Evolutionary conservation across 2,888 invertebrate species (phyloP), one percentile per base, ranked within the genome.

Genomic region (Trisateles emortualis): DNA sequence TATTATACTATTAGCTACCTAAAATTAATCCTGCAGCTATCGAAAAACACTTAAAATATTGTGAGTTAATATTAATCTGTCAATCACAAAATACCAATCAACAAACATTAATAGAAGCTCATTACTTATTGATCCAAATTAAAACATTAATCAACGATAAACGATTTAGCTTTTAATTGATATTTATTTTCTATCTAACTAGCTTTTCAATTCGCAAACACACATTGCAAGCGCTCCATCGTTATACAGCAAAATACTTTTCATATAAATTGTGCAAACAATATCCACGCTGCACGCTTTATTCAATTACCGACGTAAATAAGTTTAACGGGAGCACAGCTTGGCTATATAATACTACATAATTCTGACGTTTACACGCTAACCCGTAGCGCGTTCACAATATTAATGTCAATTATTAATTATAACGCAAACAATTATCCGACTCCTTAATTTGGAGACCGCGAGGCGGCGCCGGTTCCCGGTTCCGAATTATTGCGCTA

Each of bases 401-500:
- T 83, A 84, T 84, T 83, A 84, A 86, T 87, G 81, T 80, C 81
- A 83, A 86, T 85, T 87, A 87, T 85, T 86, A 88, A 89, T 89
- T 87, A 87, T 81, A 86, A 82, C 74, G 78, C 84, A 87, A 88
- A 88, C 87, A 88, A 87, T 90, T 88, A 88, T 83, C 77, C 79
- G 74, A 73, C 78, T 84, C 83, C 81, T 84, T 84, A 83, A 86
- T 84, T 86, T 76, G 78, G 76, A 79, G 82, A 83, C 85, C 86
- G 78, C 84, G 83, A 84, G 74, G 62, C 69, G 55, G 68, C 76
- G 79, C 79, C 76, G 80, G 75, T 82, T 84, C 81, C 79, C 77
- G 79, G 75, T 82, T 83, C 83, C 83, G 80, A 88, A 90, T 89
- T 88, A 88, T 88, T 84, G 85, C 83, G 86, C 87, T 86, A 90